Evolutionary conservation across 1,140 invertebrate genomes (phyloP), one percentile per base, ranked within the genome.

Genomic region (Cydia fagiglandana): DNA sequence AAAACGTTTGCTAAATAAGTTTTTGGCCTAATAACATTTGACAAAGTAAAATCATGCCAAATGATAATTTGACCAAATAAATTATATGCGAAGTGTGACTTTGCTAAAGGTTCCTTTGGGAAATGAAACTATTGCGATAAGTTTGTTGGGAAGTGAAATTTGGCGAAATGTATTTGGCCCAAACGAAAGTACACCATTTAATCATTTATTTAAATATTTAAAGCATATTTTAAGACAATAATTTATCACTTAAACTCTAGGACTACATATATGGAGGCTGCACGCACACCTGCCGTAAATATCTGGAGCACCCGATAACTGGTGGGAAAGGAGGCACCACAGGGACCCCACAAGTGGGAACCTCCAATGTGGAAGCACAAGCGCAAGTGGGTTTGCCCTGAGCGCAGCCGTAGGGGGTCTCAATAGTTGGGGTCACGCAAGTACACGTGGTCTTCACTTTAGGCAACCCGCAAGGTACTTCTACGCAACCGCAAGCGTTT

Each of bases 211-310:
- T 45, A 13, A 45, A 45, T 45, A 45, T 45, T 45, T 12, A 47
- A 47, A 47, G 45, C 12, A 47, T 15, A 47, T 47, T 12, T 45
- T 45, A 0, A 47, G 15, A 17, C n/a, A 70, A 70, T 70, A 70
- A 70, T 70, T 70, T 70, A 70, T 70, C n/a, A 70, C 17, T 41
- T 10, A 38, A 10, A 70, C 13, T 38, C 4, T 17, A 47, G 50
- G 41, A 15, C 74, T 66, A 77, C 74, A 77, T 74, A 41, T 75
- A 77, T 2, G 78, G 78, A 10, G 74, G 76, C 15, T 77, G 78
- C 7, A 78, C 73, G 17, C 61, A 56, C 0, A 78, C 75, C 38
- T 78, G 77, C n/a, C 77, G 30, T 24, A 78, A 38, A 20, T 76
- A 78, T 20, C 76, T 78, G 0, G 75, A 30, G 20, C 77, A 78